phyloP scores from a whole-genome alignment of 2,888 invertebrate species.

The Harpalus rubripes region DNA sequence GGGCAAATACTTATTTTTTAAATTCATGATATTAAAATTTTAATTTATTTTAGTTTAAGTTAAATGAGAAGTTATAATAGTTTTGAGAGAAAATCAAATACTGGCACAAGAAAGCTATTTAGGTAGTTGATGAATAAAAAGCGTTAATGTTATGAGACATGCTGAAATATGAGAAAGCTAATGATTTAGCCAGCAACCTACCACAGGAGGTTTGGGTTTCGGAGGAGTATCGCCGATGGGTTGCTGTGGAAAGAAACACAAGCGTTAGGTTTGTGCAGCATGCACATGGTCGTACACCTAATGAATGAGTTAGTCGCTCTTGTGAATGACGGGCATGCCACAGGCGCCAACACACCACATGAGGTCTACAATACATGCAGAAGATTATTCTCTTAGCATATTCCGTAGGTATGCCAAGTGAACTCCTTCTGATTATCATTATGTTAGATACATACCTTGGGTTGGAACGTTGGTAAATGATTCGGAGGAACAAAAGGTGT shows the following conservation, averaged over 20 bases:
- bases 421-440: constrained; percentile 23
- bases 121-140: constrained; percentile 29
- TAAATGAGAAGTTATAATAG: not conserved
- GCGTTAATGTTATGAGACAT: constrained; percentile 49
- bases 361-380: constrained; percentile 51
- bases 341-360: constrained; percentile 60
- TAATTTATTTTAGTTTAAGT: not conserved
- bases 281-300: constrained; percentile 56
- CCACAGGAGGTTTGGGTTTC: constrained; percentile 82
- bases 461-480: constrained; percentile 91
- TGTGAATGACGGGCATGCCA: constrained; percentile 56
- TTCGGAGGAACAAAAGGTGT: constrained; percentile 94
- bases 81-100: not conserved
- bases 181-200: constrained; percentile 77
- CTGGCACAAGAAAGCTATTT: constrained; percentile 3
- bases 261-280: constrained; percentile 67
- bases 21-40: not conserved
- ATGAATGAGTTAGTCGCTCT: constrained; percentile 61
- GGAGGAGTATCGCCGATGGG: constrained; percentile 78
- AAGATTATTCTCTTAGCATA: constrained; percentile 19
- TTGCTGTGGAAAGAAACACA: constrained; percentile 74
- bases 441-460: constrained; percentile 83
- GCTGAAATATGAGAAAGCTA: constrained; percentile 49
- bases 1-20: no score
- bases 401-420: not conserved